Evolutionary conservation across 2,888 invertebrate genomes (phyloP), one percentile per base, ranked within the genome.

Genomic region (Galeopsomyia nigrocyanea): DNA sequence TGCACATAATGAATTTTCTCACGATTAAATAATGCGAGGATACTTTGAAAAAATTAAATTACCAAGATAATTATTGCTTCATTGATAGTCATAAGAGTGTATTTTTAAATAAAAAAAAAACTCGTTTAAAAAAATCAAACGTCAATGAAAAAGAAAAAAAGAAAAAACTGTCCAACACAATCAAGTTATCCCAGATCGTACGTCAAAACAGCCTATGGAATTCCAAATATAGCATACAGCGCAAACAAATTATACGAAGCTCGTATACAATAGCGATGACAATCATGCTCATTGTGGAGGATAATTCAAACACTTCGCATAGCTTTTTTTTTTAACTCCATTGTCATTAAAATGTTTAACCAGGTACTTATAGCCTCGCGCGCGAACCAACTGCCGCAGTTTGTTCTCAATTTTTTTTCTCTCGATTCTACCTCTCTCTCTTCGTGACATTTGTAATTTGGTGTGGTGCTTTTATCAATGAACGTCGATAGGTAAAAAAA

Each of bases 291-390:
- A 56, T 55, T 68, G 53, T 55, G 31, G 0, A n/a, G 13, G 10
- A 39, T 39, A 60, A 58, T 58, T 31, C 49, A 60, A 60, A 55
- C 50, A 53, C 21, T 53, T 31, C 3, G 26, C 21, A 50, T 10
- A 50, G 56, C 56, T 17, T 60, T 57, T 39, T n/a, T n/a, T n/a
- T n/a, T n/a, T n/a, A n/a, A 26, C 17, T 39, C 49, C 46, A 51
- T 73, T 69, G 50, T 69, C 55, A 61, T 68, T 68, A 16, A 56
- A 68, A 73, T 65, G 21, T 31, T 22, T 13, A 50, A 46, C 26
- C 26, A 46, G n/a, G 50, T 17, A 53, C 22, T 64, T 55, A 56
- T 71, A 65, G 46, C 19, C 49, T 46, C 47, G 46, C 3, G n/a
- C 17, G 46, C 51, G n/a, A 10, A 17, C 39, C 13, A 57, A 53